Conservation (phyloP, 2,113 vertebrate genomes). For the Oreocharis arfaki region DNA sequence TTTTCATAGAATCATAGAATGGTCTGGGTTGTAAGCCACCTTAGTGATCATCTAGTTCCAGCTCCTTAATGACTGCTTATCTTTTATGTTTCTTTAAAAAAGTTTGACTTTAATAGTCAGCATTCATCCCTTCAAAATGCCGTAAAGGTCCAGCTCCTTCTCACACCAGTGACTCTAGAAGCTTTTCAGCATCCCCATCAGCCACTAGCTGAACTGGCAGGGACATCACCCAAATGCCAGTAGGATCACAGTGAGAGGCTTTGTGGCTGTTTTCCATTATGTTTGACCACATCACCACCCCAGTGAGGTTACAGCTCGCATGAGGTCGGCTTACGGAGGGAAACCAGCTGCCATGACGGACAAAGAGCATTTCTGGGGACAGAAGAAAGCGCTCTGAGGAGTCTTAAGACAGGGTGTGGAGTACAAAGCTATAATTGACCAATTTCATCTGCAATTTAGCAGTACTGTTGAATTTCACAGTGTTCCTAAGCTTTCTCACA, state of each 20-base stretch:
- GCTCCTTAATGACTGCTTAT: neutral
- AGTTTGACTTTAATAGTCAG: neutral
- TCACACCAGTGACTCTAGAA: neutral
- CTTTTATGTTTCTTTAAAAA: neutral
- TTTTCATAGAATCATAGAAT: neutral
- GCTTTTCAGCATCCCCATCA: neutral
- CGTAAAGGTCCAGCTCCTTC: neutral
- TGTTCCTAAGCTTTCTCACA: neutral
- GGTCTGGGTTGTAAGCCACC: neutral
- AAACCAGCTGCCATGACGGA: neutral
- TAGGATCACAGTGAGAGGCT: neutral
- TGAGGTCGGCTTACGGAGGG: neutral
- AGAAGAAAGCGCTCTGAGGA: neutral
- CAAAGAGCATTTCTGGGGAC: neutral
- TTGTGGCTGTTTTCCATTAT: neutral
- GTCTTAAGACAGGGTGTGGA: neutral
- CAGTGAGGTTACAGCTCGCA: neutral
- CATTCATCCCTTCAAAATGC: neutral
- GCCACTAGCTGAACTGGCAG: neutral
- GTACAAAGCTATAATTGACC: neutral
- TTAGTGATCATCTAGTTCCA: neutral
- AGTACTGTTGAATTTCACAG: neutral
- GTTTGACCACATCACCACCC: neutral
- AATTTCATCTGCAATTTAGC: neutral
- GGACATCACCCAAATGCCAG: neutral